Conservation (phyloP, 1,140 invertebrate species). For the Apis mellifera region Amel_HAv3.1 CM009945.2:7904501-7905000, state of each 20-base stretch:
- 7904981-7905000: neutral
- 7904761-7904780: slow-evolving; percentile 84
- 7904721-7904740: slow-evolving; percentile 97
- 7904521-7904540: slow-evolving; percentile 97
- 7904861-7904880: slow-evolving; percentile 24
- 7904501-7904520: slow-evolving; percentile 98
- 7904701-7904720: slow-evolving; percentile 99
- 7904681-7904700: slow-evolving; percentile 98
- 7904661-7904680: slow-evolving; percentile 98
- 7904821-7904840: slow-evolving; percentile 61
- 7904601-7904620: slow-evolving; percentile 97
- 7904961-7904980: slow-evolving; percentile 2
- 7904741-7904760: slow-evolving; percentile 95
- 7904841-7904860: slow-evolving; percentile 47
- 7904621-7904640: slow-evolving; percentile 95
- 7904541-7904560: slow-evolving; percentile 98
- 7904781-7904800: neutral
- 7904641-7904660: slow-evolving; percentile 97
- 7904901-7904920: slow-evolving; percentile 21
- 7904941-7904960: slow-evolving; percentile 14
- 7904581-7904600: slow-evolving; percentile 96
- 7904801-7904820: slow-evolving; percentile 42
- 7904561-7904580: slow-evolving; percentile 97
- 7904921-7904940: neutral
- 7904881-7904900: neutral